These are phyloP conservation scores for Theropithecus gelada DNA, from an alignment of 2,113 vertebrate species.

Conservation along the genomic window DNA sequence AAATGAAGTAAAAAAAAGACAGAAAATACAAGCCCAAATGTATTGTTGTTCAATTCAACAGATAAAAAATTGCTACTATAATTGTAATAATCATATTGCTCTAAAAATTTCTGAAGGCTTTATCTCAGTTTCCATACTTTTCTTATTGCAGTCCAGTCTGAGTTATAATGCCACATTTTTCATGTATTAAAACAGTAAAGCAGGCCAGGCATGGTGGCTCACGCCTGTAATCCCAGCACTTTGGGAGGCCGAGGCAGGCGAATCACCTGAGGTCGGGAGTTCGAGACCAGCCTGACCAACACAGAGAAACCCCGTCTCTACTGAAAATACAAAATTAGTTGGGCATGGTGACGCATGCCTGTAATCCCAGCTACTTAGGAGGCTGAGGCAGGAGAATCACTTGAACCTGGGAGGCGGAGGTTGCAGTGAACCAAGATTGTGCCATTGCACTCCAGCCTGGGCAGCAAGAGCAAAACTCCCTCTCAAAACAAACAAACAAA, in stretches of 20 bases:
- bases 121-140: not conserved
- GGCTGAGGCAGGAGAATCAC: too few species aligned
- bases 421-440: too few species aligned
- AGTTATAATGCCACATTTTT: conserved; percentile 13
- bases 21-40: not conserved
- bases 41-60: not conserved
- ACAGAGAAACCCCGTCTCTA: too few species aligned
- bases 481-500: too few species aligned
- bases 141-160: not conserved
- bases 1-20: not conserved
- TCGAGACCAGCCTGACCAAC: not conserved
- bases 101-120: not conserved
- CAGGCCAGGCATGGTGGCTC: not conserved
- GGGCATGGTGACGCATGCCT: not conserved
- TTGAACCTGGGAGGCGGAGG: too few species aligned
- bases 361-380: too few species aligned
- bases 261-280: not conserved
- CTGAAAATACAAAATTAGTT: not conserved
- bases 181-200: not conserved
- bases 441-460: too few species aligned
- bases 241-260: not conserved
- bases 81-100: conserved; percentile 25
- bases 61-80: not conserved
- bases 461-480: too few species aligned
- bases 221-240: not conserved